Evolutionary conservation across 2,113 vertebrate species (phyloP).

Genomic region (Lasiurus cinereus): DNA sequence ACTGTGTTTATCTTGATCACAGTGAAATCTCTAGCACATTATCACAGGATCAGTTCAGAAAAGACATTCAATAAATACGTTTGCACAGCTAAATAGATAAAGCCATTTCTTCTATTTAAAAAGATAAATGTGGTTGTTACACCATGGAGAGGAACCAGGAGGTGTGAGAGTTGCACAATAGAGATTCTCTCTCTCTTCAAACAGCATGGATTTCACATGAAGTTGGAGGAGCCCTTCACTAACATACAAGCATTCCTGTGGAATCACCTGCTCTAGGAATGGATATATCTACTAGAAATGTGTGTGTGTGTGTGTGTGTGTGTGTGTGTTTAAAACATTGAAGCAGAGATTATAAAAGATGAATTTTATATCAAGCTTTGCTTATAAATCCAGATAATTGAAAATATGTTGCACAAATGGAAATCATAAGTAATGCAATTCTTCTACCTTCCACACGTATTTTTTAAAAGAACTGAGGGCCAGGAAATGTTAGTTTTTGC

Average conservation of each 20-base stretch:
- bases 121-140: not conserved
- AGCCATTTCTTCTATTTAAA: conserved; percentile 31
- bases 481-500: not conserved
- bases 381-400: not conserved
- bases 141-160: not conserved
- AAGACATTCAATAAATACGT: not conserved
- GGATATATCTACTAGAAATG: not conserved
- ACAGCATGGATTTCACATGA: not conserved
- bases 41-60: not conserved
- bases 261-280: not conserved
- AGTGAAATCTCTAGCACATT: not conserved
- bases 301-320: too few species aligned
- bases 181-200: not conserved
- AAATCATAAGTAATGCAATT: not conserved
- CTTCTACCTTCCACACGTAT: not conserved
- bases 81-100: conserved; percentile 12
- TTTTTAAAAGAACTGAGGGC: not conserved
- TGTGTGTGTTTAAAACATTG: not conserved
- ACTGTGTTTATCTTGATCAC: not conserved
- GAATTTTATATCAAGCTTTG: not conserved
- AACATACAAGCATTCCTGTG: not conserved
- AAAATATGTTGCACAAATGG: not conserved
- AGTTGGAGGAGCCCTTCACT: not conserved
- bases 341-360: not conserved
- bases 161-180: not conserved